Evolutionary conservation across 2,888 invertebrate species (phyloP).

Genomic region (Nymphalis urticae): DNA sequence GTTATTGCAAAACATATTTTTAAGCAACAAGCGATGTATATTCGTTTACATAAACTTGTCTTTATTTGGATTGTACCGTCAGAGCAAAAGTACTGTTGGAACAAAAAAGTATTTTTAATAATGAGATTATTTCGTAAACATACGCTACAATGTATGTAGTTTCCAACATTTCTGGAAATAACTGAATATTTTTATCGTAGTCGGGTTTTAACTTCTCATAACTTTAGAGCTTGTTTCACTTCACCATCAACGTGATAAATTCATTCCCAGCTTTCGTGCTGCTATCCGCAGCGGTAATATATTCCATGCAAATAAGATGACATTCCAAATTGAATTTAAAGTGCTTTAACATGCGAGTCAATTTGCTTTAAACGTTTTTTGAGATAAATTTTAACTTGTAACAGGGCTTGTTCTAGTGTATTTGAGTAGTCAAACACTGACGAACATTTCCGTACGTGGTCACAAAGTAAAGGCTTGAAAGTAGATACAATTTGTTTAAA

Average conservation of each 20-base stretch:
- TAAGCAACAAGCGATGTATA: no score
- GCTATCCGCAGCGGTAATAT: constrained; percentile 23
- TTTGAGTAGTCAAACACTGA: constrained; percentile 24
- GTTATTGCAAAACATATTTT: no score
- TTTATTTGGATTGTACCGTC: no score
- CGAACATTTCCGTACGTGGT: constrained; percentile 18
- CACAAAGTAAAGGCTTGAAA: constrained; percentile 18
- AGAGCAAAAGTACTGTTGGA: not conserved
- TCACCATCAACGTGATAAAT: constrained; percentile 11
- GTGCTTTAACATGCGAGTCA: constrained; percentile 23
- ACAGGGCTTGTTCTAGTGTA: constrained; percentile 22
- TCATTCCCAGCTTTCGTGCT: constrained; percentile 21
- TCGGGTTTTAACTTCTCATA: constrained; percentile 8
- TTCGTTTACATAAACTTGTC: no score
- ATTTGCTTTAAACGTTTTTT: constrained; percentile 25
- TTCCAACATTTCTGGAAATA: not conserved
- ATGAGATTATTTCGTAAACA: not conserved
- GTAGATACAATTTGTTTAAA: not conserved
- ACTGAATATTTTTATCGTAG: constrained; percentile 6
- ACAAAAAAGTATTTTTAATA: not conserved
- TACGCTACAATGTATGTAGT: not conserved
- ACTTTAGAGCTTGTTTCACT: constrained; percentile 2
- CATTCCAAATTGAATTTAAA: constrained; percentile 31
- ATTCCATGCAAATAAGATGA: constrained; percentile 29
- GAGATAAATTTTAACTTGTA: constrained; percentile 25